A percentile compares a stretch with the other conserved stretches of the same genome.
phyloP scores from a whole-genome alignment of 2,888 invertebrate species.

The Lithophane leautieri region DNA sequence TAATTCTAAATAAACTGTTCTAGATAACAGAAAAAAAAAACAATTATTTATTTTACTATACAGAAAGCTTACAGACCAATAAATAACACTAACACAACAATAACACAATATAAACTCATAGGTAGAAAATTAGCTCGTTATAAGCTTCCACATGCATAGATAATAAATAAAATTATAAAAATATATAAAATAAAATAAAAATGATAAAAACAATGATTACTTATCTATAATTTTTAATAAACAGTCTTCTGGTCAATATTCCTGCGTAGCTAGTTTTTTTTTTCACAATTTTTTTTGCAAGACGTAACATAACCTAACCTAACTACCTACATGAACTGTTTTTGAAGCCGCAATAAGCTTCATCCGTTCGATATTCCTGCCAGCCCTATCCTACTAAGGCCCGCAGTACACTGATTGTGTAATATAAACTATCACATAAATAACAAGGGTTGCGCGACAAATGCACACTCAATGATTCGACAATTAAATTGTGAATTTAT shows the following conservation, averaged over 20 bases:
- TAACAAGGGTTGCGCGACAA: constrained; percentile 72
- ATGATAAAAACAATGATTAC: not conserved
- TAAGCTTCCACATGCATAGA: too few species aligned
- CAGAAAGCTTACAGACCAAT: too few species aligned
- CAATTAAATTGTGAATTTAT: constrained; percentile 86
- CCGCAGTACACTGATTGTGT: constrained; percentile 76
- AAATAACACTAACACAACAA: too few species aligned
- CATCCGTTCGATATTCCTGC: constrained; percentile 14
- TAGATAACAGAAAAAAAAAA: not conserved
- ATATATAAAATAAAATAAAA: too few species aligned
- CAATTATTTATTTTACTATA: not conserved
- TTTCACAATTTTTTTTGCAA: not conserved
- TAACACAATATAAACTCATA: too few species aligned
- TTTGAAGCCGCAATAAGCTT: not conserved
- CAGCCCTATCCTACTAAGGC: constrained; percentile 69
- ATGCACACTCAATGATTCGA: constrained; percentile 84
- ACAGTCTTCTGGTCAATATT: too few species aligned
- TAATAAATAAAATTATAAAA: too few species aligned
- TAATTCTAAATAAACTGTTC: not conserved
- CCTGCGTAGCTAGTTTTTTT: not conserved
- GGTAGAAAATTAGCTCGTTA: too few species aligned
- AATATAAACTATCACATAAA: constrained; percentile 67
- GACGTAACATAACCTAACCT: not conserved
- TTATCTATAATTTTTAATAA: not conserved
- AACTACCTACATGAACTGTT: not conserved